phyloP scores from a whole-genome alignment of 2,797 vertebrate species.

The Limnodromus scolopaceus region DNA sequence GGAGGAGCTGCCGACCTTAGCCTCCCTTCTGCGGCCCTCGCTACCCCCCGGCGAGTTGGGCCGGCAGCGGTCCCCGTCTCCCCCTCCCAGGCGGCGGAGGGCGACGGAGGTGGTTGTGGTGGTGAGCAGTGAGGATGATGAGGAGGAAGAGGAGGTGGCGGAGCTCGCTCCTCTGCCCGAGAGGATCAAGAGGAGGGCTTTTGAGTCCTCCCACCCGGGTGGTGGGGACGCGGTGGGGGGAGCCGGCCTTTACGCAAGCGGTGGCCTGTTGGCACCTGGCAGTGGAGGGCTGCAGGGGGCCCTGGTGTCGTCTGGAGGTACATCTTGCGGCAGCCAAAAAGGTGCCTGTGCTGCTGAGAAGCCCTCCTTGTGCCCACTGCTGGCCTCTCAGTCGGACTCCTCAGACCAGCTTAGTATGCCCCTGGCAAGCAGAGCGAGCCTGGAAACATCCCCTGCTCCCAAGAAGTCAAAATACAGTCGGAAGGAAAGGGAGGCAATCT shows the following conservation, averaged over 20 bases:
- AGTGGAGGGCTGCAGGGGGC: not conserved
- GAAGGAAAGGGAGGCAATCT: conserved; percentile 57
- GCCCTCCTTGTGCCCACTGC: not conserved
- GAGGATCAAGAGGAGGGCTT: conserved; percentile 72
- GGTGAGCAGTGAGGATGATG: conserved; percentile 71
- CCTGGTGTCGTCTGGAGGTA: not conserved
- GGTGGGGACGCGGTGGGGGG: not conserved
- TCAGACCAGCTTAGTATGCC: not conserved
- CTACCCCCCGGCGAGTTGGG: not conserved
- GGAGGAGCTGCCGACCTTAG: conserved; percentile 76
- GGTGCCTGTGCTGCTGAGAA: fast-evolving
- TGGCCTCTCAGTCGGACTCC: not conserved
- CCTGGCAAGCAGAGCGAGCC: not conserved
- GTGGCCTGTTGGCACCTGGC: not conserved
- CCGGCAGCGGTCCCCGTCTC: not conserved
- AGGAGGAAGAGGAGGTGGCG: conserved; percentile 77
- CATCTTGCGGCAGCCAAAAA: not conserved
- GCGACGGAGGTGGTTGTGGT: not conserved
- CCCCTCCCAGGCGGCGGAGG: not conserved
- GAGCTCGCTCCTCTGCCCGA: conserved; percentile 76
- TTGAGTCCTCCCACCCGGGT: not conserved
- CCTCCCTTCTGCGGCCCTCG: conserved; percentile 56
- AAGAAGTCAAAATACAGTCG: conserved; percentile 60
- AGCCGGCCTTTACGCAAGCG: not conserved
- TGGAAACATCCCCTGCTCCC: not conserved